Conservation (phyloP, 2,888 invertebrate species). For the Drosophila nr. perissopoda region DNA sequence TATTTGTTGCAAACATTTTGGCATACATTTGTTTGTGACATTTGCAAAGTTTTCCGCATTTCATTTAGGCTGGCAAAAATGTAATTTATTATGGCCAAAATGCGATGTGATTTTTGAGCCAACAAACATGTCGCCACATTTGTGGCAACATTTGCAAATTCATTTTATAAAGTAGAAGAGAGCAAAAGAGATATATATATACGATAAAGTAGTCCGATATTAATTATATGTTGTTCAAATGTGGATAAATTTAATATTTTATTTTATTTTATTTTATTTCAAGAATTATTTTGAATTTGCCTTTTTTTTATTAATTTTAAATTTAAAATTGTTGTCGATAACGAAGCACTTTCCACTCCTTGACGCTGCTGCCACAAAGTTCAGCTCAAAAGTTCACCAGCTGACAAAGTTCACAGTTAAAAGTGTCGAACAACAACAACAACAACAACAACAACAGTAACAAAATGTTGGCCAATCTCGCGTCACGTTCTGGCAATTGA, state of each 20-base stretch:
- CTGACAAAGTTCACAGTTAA: slow-evolving; percentile 42
- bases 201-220: neutral
- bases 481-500: slow-evolving; percentile 75
- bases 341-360: neutral
- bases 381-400: slow-evolving; percentile 40
- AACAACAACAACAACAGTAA: neutral
- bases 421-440: slow-evolving; percentile 1
- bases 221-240: neutral
- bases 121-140: slow-evolving; percentile 23
- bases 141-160: slow-evolving; percentile 5
- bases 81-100: slow-evolving; percentile 68
- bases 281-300: neutral
- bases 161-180: neutral
- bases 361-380: slow-evolving; percentile 14
- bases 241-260: neutral
- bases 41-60: slow-evolving; percentile 63
- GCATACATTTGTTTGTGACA: slow-evolving; percentile 22
- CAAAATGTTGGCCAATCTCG: slow-evolving; percentile 51
- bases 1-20: neutral
- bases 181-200: neutral
- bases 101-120: slow-evolving; percentile 55
- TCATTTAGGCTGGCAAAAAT: slow-evolving; percentile 65
- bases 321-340: neutral
- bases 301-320: neutral
- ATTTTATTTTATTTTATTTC: too few relatives aligned